A percentile compares a stretch with the other conserved stretches of the same genome.
phyloP scores from a whole-genome alignment of 1,140 invertebrate genomes.

The Tribolium madens region DNA sequence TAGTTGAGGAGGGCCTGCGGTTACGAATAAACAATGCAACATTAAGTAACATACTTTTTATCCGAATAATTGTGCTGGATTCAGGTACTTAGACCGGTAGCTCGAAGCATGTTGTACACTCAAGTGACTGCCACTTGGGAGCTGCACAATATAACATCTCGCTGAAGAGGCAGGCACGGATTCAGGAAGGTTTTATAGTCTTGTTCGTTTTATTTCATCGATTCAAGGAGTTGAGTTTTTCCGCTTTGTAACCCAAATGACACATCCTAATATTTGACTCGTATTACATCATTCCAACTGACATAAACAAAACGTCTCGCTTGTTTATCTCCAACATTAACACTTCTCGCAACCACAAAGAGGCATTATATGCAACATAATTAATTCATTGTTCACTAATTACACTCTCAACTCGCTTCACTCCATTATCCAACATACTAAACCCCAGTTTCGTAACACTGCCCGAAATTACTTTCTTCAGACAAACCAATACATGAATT shows the following conservation, averaged over 20 bases:
- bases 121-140: constrained; percentile 9
- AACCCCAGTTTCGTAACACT: not conserved
- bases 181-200: not conserved
- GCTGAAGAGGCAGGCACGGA: not conserved
- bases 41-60: constrained; percentile 38
- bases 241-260: too few relatives aligned
- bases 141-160: constrained; percentile 34
- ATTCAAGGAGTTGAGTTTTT: not conserved
- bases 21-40: constrained; percentile 36
- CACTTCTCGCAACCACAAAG: constrained; percentile 18
- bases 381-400: constrained; percentile 38
- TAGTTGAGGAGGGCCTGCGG: constrained; percentile 14
- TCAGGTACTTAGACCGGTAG: constrained; percentile 34
- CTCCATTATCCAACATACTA: not conserved
- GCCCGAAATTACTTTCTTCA: constrained; percentile 14
- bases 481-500: not conserved
- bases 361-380: constrained; percentile 30
- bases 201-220: not conserved
- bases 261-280: not conserved
- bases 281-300: constrained; percentile 19
- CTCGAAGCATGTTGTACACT: constrained; percentile 7
- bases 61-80: constrained; percentile 24
- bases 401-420: constrained; percentile 3
- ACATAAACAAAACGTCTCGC: constrained; percentile 9
- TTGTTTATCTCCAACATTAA: constrained; percentile 26